Percentiles rank a stretch among this genome's conserved stretches.
Evolutionary conservation across 1,140 invertebrate genomes (phyloP).

Genomic region (Hypsibius dujardini): DNA sequence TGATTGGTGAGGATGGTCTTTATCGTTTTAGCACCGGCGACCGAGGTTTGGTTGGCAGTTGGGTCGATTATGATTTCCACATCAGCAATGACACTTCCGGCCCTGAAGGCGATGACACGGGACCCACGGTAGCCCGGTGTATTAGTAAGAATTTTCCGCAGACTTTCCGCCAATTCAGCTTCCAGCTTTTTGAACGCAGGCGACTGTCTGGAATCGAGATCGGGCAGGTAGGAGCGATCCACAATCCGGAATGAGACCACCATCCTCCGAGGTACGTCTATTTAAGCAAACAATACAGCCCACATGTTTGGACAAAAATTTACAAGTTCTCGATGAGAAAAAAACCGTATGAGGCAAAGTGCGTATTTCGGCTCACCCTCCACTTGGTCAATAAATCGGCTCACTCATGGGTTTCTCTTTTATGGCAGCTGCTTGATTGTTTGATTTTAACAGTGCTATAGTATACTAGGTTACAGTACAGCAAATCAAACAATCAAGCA

Average conservation of each 20-base stretch:
- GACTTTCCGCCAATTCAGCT: not conserved
- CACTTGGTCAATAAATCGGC: no score
- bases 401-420: no score
- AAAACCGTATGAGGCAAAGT: no score
- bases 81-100: slow-evolving; percentile 8
- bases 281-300: not conserved
- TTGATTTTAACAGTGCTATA: no score
- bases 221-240: not conserved
- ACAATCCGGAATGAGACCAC: slow-evolving; percentile 10
- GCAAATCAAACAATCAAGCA: no score
- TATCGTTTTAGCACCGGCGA: not conserved
- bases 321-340: no score
- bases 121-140: slow-evolving; percentile 3
- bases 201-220: not conserved
- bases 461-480: no score
- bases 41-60: slow-evolving; percentile 11
- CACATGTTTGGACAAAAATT: not conserved
- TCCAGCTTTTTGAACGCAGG: slow-evolving; percentile 12
- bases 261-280: slow-evolving; percentile 1
- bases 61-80: slow-evolving; percentile 14
- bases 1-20: not conserved
- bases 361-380: no score
- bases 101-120: not conserved
- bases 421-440: no score
- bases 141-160: not conserved